Base-by-base conservation (phyloP, 2,797 vertebrate genomes). In the Syngnathus acus region DNA sequence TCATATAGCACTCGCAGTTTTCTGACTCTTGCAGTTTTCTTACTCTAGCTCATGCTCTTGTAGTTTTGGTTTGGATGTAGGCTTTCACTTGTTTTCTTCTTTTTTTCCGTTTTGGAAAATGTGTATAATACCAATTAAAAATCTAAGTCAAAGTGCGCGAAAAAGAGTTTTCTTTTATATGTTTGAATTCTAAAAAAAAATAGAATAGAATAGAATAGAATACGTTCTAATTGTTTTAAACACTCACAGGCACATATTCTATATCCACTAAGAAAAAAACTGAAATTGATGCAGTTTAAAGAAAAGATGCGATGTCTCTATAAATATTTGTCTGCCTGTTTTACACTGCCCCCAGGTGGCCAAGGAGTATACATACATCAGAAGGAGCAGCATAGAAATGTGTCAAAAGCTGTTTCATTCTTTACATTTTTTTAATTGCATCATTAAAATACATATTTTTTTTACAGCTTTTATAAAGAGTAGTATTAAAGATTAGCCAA, bases 91-190 rank as follows among this genome's bases (percentile, higher is more conserved):
- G 72, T 85, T 79, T 85, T 87, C 82, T 87, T 90, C 88, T 83
- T 86, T 86, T 86, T 83, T 13, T 13, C 13, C 13, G 11, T 78
- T 87, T 86, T 54, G 63, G 78, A 87, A 86, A 84, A 89, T 79
- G 75, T 90, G 81, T 90, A 90, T 91, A 87, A 88, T 89, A 90
- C 73, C 81, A 82, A 92, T 89, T 91, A 91, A 92, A 90, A 91
- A 38, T 85, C 73, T 67, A 86, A 90, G 85, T 85, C 77, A 79
- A 51, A 65, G 19, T 37, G 37, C 38, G 6, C 26, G 16, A 3
- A 37, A 37, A 32, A 37, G 55, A 39, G 73, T 74, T 53, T 59
- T 64, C 68, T 50, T 23, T 66, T 53, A 40, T 43, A 14, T 57
- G 53, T 32, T 0, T 43, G 40, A 57, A 37, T 6, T 48, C 13